These are phyloP conservation scores for Aphaenogaster rudis DNA, from an alignment of 1,140 invertebrate species.

Conservation along the genomic window DNA sequence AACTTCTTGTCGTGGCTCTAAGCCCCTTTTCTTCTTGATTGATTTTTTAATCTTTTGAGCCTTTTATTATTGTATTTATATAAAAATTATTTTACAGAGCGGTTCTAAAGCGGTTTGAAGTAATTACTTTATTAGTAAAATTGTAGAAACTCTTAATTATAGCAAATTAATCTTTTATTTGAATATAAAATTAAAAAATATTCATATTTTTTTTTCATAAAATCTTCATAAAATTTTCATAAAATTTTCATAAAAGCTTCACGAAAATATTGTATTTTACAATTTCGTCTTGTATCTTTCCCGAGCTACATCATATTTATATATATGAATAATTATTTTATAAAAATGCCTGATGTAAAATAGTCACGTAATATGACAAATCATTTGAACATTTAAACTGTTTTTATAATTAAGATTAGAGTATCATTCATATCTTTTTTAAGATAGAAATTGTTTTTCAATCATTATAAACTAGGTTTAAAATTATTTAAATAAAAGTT, in stretches of 20 bases:
- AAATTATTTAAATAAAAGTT: constrained; percentile 12
- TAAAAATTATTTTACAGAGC: background rate
- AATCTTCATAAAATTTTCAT: background rate
- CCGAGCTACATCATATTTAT: background rate
- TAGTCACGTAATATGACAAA: background rate
- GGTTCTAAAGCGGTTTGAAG: background rate
- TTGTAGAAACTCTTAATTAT: background rate
- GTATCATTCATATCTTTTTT: background rate
- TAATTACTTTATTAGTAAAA: constrained; percentile 5
- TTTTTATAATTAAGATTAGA: background rate
- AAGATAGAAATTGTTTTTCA: background rate
- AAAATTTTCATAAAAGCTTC: background rate
- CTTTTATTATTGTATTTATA: background rate
- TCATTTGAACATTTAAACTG: background rate
- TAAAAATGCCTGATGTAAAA: background rate
- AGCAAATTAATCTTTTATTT: background rate
- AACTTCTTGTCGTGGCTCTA: too few species aligned
- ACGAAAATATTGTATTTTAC: constrained; percentile 7
- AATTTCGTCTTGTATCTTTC: background rate
- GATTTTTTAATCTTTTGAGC: too few species aligned
- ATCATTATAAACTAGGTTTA: background rate
- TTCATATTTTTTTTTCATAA: constrained; percentile 8
- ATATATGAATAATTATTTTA: constrained; percentile 4
- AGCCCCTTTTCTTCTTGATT: too few species aligned
- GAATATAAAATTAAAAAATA: background rate